Evolutionary conservation across 2,888 invertebrate species (phyloP).

Genomic region (Didymodactylos carnosus): DNA sequence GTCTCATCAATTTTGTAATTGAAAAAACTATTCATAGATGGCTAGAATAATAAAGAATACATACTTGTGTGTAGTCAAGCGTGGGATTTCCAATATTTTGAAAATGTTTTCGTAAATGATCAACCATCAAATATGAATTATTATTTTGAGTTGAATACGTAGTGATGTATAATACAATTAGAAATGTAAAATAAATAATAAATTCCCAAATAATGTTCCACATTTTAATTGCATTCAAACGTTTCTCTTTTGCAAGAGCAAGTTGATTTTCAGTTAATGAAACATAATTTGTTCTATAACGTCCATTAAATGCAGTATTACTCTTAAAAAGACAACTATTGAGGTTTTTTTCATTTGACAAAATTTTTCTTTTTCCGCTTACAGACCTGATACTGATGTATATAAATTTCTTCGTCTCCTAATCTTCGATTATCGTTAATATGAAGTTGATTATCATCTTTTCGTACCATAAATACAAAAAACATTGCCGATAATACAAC

Average conservation of each 20-base stretch:
- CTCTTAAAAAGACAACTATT: no score
- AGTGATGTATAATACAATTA: constrained; percentile 19
- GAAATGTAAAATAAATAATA: constrained; percentile 19
- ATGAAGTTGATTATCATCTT: not conserved
- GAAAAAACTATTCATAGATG: no score
- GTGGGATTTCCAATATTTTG: not conserved
- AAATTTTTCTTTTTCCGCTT: no score
- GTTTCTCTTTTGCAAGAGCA: constrained; percentile 26
- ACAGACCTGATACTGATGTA: not conserved
- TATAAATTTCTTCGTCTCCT: not conserved
- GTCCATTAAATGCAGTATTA: no score
- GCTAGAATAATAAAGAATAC: no score
- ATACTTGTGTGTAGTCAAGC: not conserved
- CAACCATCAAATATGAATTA: constrained; percentile 24
- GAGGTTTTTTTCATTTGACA: no score
- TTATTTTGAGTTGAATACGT: constrained; percentile 9
- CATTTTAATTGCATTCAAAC: constrained; percentile 20
- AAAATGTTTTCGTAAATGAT: constrained; percentile 25
- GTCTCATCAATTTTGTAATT: no score
- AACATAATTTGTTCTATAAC: not conserved
- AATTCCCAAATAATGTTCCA: constrained; percentile 19
- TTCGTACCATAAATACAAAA: constrained; percentile 1
- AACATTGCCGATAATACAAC: not conserved
- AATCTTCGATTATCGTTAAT: not conserved
- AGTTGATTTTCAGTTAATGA: constrained; percentile 17